phyloP scores from a whole-genome alignment of 2,888 invertebrate species.

The Halictus quadricinctus region DNA sequence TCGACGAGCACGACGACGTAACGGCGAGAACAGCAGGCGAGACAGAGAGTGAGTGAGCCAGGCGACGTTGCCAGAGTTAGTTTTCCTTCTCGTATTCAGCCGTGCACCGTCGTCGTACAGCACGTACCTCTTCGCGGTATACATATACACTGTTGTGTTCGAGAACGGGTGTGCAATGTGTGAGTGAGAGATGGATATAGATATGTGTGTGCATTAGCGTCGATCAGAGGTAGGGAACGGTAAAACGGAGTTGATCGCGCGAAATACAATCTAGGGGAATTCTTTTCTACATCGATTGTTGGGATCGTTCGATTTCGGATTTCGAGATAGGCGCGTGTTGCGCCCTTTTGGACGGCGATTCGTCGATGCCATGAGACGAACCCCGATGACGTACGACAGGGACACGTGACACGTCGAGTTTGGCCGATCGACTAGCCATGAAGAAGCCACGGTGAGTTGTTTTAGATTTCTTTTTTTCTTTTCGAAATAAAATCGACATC shows the following conservation, averaged over 20 bases:
- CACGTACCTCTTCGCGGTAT: slow-evolving; percentile 37
- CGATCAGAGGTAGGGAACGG: background rate
- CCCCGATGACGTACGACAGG: slow-evolving; percentile 64
- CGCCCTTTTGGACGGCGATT: slow-evolving; percentile 30
- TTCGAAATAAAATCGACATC: background rate
- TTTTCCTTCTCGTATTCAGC: slow-evolving; percentile 64
- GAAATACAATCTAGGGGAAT: background rate
- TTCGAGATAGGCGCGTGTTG: background rate
- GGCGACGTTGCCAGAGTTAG: slow-evolving; percentile 77
- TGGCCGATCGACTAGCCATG: slow-evolving; percentile 74
- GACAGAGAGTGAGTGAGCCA: slow-evolving; percentile 70
- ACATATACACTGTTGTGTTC: background rate
- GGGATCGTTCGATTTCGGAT: background rate
- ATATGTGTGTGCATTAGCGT: background rate
- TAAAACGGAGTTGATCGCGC: slow-evolving; percentile 26
- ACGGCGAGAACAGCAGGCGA: slow-evolving; percentile 66
- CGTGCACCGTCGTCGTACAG: slow-evolving; percentile 30
- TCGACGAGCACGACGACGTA: slow-evolving; percentile 56
- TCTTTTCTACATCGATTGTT: too few relatives aligned
- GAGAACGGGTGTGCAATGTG: slow-evolving; percentile 36
- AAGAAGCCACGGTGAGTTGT: slow-evolving; percentile 78
- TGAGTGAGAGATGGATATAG: slow-evolving; percentile 22
- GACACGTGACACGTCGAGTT: slow-evolving; percentile 76
- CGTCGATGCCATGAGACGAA: slow-evolving; percentile 74
- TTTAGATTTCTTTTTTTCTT: background rate